Percentiles rank a stretch among this genome's conserved stretches.
These are phyloP conservation scores for Neoniphon sammara DNA, from an alignment of 2,797 vertebrate species.

Conservation along the genomic window DNA sequence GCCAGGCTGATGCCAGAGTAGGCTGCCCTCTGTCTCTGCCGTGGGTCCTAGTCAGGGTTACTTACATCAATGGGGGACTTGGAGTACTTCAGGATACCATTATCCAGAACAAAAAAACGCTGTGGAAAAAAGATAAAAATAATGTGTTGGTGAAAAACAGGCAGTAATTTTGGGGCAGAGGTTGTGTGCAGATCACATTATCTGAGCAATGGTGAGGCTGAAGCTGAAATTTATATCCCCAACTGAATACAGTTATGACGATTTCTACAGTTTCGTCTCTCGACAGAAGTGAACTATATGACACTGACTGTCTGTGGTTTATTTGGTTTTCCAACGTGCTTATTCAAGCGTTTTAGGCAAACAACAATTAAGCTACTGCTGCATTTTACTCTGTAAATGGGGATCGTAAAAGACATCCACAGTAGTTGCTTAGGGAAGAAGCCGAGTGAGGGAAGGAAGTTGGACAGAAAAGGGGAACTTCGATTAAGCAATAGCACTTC, in stretches of 20 bases:
- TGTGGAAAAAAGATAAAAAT: conserved; percentile 74
- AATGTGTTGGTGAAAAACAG: conserved; percentile 30
- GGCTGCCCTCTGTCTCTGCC: conserved; percentile 53
- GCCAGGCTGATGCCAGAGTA: conserved; percentile 52
- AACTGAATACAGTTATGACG: conserved; percentile 1
- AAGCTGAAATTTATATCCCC: not conserved
- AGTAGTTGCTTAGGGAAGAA: conserved; percentile 14
- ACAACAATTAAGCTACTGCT: conserved; percentile 11
- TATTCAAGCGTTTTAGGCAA: conserved; percentile 9
- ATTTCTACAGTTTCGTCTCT: not conserved
- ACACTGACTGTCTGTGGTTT: not conserved
- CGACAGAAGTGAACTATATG: not conserved
- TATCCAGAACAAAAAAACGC: conserved; percentile 99
- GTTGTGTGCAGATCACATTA: conserved; percentile 25
- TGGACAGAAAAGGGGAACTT: conserved; percentile 27
- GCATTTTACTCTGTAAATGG: not conserved
- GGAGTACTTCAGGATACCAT: conserved; percentile 98
- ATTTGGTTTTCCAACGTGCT: conserved; percentile 4
- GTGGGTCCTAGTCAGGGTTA: conserved; percentile 74
- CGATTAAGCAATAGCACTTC: conserved; percentile 8
- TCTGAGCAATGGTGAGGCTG: not conserved
- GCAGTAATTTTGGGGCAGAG: not conserved
- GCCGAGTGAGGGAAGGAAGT: not conserved
- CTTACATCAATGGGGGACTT: conserved; percentile 99
- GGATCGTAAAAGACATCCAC: conserved; percentile 13